Evolutionary conservation across 1,140 invertebrate genomes (phyloP).

Genomic region (Euborellia annulipes): DNA sequence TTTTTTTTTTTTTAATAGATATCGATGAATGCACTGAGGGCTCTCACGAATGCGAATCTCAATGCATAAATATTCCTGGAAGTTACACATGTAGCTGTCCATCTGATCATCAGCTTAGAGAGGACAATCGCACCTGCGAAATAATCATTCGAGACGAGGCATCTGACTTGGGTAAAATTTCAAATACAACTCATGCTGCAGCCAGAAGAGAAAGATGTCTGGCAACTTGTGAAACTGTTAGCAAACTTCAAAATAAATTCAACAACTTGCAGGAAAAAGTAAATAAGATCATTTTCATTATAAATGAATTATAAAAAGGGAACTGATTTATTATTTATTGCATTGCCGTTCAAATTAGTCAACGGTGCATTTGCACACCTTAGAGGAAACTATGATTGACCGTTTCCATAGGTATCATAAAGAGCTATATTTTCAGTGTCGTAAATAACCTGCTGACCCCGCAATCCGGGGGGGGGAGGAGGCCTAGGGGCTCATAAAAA

Average conservation of each 20-base stretch:
- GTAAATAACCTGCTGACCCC: too few species aligned
- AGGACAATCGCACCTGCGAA: slow-evolving; percentile 43
- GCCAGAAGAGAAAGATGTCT: slow-evolving; percentile 30
- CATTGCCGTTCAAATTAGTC: too few species aligned
- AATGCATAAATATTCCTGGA: slow-evolving; percentile 40
- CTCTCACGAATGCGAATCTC: slow-evolving; percentile 41
- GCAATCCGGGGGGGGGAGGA: too few species aligned
- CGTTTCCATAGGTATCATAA: too few species aligned
- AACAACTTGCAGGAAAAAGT: slow-evolving; percentile 35
- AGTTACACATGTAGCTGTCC: slow-evolving; percentile 37
- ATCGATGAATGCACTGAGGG: slow-evolving; percentile 49
- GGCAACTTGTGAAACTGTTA: slow-evolving; percentile 39
- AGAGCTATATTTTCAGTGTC: too few species aligned
- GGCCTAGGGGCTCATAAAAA: too few species aligned
- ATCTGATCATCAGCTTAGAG: slow-evolving; percentile 30
- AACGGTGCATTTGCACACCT: too few species aligned
- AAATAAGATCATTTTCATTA: too few species aligned
- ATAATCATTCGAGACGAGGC: slow-evolving; percentile 8
- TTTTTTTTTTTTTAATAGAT: slow-evolving; percentile 31
- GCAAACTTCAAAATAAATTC: slow-evolving; percentile 36
- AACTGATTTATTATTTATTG: too few species aligned
- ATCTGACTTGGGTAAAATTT: slow-evolving; percentile 5
- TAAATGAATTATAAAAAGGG: too few species aligned
- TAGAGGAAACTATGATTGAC: too few species aligned
- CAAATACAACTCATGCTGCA: slow-evolving; percentile 22